Conservation (phyloP, 2,797 vertebrate species). For the Gymnothorax reevesii region DNA sequence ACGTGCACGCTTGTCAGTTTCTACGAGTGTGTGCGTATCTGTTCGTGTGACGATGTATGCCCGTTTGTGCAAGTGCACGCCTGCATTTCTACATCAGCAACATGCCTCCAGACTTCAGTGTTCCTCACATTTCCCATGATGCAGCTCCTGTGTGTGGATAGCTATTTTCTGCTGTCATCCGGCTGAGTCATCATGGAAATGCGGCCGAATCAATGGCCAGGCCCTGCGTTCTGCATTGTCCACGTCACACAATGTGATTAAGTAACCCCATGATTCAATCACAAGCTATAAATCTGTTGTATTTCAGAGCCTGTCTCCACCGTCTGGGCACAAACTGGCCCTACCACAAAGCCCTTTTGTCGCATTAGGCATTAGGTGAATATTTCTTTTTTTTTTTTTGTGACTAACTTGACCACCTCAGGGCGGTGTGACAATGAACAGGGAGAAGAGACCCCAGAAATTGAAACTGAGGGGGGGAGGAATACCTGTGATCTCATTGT, state of each 20-base stretch:
- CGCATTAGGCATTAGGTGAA: not conserved
- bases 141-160: constrained; percentile 14
- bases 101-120: not conserved
- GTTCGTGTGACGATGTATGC: not conserved
- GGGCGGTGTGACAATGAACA: constrained; percentile 9
- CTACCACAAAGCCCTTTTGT: not conserved
- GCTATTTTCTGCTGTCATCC: constrained; percentile 37
- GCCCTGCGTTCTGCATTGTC: constrained; percentile 39
- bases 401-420: constrained; percentile 18
- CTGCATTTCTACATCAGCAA: not conserved
- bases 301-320: constrained; percentile 13
- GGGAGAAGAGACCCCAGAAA: not conserved
- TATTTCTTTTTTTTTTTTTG: not conserved
- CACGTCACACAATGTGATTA: constrained; percentile 52
- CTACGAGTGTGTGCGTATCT: not conserved
- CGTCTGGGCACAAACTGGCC: not conserved
- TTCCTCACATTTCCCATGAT: not conserved
- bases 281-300: constrained; percentile 44
- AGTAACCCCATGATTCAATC: constrained; percentile 52
- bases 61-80: constrained; percentile 15
- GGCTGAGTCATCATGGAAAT: constrained; percentile 47
- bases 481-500: not conserved
- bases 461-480: not conserved
- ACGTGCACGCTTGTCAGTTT: not conserved
- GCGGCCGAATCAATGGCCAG: constrained; percentile 50